Percentiles rank a stretch among this genome's conserved stretches.
Conservation (phyloP, 2,888 invertebrate species). For the Aphelenchoides bicaudatus region DNA sequence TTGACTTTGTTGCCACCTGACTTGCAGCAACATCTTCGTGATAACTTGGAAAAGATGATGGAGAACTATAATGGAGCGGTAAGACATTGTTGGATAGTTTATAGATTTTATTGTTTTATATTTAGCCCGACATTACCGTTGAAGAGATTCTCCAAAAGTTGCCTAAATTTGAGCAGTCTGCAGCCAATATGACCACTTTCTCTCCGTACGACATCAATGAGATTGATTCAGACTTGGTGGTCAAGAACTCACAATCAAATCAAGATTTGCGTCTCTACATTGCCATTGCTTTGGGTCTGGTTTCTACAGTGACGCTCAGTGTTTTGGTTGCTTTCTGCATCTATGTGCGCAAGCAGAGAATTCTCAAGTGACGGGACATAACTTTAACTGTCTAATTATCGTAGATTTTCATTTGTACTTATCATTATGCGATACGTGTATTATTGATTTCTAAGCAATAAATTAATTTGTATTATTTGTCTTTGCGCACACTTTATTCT, state of each 20-base stretch:
- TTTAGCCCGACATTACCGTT: slow-evolving; percentile 35
- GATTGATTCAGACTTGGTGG: slow-evolving; percentile 48
- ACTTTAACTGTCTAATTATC: background rate
- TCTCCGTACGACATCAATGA: slow-evolving; percentile 57
- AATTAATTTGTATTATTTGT: background rate
- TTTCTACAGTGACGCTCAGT: slow-evolving; percentile 44
- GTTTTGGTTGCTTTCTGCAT: slow-evolving; percentile 65
- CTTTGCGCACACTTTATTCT: slow-evolving; percentile 10
- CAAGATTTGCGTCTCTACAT: slow-evolving; percentile 34
- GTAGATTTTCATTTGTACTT: no score
- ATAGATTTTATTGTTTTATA: background rate
- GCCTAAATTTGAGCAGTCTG: slow-evolving; percentile 51
- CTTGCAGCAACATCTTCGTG: slow-evolving; percentile 48
- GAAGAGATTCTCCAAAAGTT: slow-evolving; percentile 55
- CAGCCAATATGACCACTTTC: slow-evolving; percentile 46
- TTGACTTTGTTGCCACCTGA: slow-evolving; percentile 51
- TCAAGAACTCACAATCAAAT: slow-evolving; percentile 13
- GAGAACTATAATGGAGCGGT: slow-evolving; percentile 24
- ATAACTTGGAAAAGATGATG: slow-evolving; percentile 45
- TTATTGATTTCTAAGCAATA: background rate
- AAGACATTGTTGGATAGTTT: background rate
- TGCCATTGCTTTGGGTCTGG: slow-evolving; percentile 49
- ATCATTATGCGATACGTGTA: background rate
- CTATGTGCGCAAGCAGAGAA: slow-evolving; percentile 33
- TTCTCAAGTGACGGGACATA: background rate